A percentile compares a stretch with the other conserved stretches of the same genome.
These are phyloP conservation scores for Amblyjoppa fuscipennis DNA, from an alignment of 2,888 invertebrate species.

Conservation along the genomic window DNA sequence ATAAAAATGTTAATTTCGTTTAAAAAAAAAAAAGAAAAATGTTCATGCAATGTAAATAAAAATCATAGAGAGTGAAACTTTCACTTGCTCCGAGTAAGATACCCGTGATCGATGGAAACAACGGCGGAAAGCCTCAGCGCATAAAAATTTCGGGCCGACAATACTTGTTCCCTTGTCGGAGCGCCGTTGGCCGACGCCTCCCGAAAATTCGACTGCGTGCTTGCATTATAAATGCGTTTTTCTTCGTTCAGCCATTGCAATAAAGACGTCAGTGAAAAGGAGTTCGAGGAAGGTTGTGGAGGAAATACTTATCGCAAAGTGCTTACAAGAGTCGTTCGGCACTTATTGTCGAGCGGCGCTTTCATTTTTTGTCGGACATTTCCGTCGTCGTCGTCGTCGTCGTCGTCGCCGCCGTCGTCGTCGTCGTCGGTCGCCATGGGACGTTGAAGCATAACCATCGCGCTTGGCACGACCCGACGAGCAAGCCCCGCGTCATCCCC, in stretches of 20 bases:
- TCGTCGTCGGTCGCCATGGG: slow-evolving; percentile 62
- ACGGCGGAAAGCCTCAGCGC: too few species aligned
- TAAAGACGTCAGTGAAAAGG: slow-evolving; percentile 11
- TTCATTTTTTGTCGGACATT: slow-evolving; percentile 67
- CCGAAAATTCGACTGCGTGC: background rate
- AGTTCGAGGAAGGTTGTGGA: slow-evolving; percentile 21
- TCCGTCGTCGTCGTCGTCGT: slow-evolving; percentile 58
- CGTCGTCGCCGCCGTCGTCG: slow-evolving; percentile 46
- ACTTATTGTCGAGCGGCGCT: slow-evolving; percentile 67
- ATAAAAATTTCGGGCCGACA: background rate
- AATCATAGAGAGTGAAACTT: too few species aligned
- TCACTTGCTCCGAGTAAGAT: too few species aligned
- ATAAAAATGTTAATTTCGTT: too few species aligned
- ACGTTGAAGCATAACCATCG: slow-evolving; percentile 63
- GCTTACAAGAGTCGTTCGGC: slow-evolving; percentile 69
- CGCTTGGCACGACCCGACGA: slow-evolving; percentile 42
- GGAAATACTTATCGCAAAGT: slow-evolving; percentile 68
- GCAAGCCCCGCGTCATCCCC: slow-evolving; percentile 37
- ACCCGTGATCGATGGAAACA: too few species aligned
- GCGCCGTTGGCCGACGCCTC: background rate
- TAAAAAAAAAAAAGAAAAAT: too few species aligned
- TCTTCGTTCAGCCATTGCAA: slow-evolving; percentile 25
- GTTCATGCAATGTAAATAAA: too few species aligned
- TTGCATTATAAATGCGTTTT: slow-evolving; percentile 44
- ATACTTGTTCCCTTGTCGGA: background rate